A percentile compares a stretch with the other conserved stretches of the same genome.
These are phyloP conservation scores for Zootermopsis nevadensis DNA, from an alignment of 2,888 invertebrate species.

Conservation along the genomic window DNA sequence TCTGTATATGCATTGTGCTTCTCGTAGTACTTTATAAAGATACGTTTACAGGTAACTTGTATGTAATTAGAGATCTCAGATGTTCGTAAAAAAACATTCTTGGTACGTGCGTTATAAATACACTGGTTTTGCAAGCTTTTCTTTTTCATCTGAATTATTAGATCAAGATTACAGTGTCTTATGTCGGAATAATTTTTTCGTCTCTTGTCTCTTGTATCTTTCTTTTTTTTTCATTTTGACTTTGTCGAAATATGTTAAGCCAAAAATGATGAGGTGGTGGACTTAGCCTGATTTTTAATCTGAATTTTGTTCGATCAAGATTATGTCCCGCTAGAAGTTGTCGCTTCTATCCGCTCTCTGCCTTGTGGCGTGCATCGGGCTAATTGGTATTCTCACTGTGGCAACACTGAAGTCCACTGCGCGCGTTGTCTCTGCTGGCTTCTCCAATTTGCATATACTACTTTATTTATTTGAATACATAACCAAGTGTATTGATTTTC, in stretches of 20 bases:
- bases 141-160: background rate
- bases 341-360: background rate
- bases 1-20: background rate
- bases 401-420: background rate
- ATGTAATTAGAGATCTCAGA: background rate
- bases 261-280: slow-evolving; percentile 10
- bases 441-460: background rate
- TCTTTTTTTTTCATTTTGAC: background rate
- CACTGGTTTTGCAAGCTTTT: background rate
- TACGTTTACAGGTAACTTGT: background rate
- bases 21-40: background rate
- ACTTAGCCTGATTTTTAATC: slow-evolving; percentile 32
- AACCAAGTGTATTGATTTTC: slow-evolving; percentile 4
- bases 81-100: background rate
- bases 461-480: slow-evolving; percentile 1
- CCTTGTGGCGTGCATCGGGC: background rate
- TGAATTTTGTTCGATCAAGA: slow-evolving; percentile 27
- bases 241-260: slow-evolving; percentile 18
- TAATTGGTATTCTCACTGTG: slow-evolving; percentile 35
- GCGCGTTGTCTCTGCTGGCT: background rate
- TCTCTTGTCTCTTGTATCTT: background rate
- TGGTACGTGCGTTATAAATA: background rate
- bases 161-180: background rate
- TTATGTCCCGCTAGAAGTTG: background rate
- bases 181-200: background rate